Evolutionary conservation across 2,113 vertebrate species (phyloP).

Genomic region (Microtus ochrogaster): DNA sequence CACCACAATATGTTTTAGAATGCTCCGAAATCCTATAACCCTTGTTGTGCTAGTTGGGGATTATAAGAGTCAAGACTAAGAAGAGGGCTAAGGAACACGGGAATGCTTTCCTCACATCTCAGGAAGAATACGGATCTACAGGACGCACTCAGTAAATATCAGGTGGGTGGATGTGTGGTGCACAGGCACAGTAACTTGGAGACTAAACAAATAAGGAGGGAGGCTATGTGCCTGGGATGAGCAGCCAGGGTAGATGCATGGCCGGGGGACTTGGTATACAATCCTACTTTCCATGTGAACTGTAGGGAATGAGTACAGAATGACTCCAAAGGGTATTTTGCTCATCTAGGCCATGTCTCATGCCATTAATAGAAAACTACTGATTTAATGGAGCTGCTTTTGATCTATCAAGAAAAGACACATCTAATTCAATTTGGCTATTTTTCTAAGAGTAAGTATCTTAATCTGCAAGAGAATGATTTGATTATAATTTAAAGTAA

Average conservation of each 20-base stretch:
- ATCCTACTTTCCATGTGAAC: not conserved
- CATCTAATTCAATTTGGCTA: constrained; percentile 75
- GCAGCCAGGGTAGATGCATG: accelerated
- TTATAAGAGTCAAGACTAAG: not conserved
- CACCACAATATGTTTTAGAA: constrained; percentile 3
- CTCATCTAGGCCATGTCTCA: constrained; percentile 65
- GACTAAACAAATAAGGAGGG: not conserved
- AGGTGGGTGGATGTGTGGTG: not conserved
- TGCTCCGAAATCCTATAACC: not conserved
- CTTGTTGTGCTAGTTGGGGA: not conserved
- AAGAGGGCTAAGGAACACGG: not conserved
- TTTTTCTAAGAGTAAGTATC: constrained; percentile 77
- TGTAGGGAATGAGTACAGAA: constrained; percentile 3
- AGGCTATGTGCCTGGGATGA: not conserved
- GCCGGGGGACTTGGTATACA: not conserved
- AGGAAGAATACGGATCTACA: not conserved
- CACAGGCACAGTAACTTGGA: not conserved
- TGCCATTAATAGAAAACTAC: constrained; percentile 69
- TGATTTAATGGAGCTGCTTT: constrained; percentile 76
- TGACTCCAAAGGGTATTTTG: constrained; percentile 48
- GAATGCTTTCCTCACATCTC: not conserved
- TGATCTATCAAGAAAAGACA: constrained; percentile 74
- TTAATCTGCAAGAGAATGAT: constrained; percentile 78
- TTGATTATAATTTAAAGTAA: constrained; percentile 79
- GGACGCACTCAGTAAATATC: not conserved